Evolutionary conservation across 2,113 vertebrate species (phyloP).

Genomic region (Oncorhynchus gorbuscha): DNA sequence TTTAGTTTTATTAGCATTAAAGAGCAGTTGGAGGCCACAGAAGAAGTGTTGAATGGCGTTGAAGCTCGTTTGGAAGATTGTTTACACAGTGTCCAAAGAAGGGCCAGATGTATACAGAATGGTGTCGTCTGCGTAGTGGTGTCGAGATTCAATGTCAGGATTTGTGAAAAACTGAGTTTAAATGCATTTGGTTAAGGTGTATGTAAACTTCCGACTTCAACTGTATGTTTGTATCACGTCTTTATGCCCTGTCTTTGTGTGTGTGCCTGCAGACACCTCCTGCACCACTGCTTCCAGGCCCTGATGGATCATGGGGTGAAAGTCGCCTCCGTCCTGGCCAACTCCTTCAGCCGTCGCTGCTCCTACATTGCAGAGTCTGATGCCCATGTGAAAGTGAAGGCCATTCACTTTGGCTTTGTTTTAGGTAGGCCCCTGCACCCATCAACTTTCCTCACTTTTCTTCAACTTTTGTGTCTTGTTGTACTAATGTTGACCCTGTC

Average conservation of each 20-base stretch:
- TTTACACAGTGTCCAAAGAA: too few relatives aligned
- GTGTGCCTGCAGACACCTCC: conserved; percentile 82
- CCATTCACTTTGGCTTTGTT: conserved; percentile 97
- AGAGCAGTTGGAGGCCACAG: too few relatives aligned
- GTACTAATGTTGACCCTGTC: neutral
- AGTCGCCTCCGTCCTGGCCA: conserved; percentile 94
- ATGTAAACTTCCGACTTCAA: too few relatives aligned
- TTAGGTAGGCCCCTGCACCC: conserved; percentile 77
- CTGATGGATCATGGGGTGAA: conserved; percentile 99
- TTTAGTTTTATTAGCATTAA: too few relatives aligned
- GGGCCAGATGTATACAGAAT: too few relatives aligned
- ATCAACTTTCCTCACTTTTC: neutral
- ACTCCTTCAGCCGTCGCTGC: conserved; percentile 95
- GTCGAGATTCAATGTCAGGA: too few relatives aligned
- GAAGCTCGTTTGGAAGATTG: too few relatives aligned
- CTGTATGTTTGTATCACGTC: neutral
- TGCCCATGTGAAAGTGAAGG: conserved; percentile 94
- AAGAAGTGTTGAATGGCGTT: too few relatives aligned
- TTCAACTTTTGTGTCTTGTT: neutral
- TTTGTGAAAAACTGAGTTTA: too few relatives aligned
- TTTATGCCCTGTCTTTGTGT: neutral
- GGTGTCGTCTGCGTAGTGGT: too few relatives aligned
- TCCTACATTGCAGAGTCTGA: conserved; percentile 97
- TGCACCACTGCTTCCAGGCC: conserved; percentile 98
- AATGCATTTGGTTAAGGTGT: too few relatives aligned